Base-by-base conservation (phyloP, 2,888 invertebrate genomes). In the Luffia ferchaultella region DNA sequence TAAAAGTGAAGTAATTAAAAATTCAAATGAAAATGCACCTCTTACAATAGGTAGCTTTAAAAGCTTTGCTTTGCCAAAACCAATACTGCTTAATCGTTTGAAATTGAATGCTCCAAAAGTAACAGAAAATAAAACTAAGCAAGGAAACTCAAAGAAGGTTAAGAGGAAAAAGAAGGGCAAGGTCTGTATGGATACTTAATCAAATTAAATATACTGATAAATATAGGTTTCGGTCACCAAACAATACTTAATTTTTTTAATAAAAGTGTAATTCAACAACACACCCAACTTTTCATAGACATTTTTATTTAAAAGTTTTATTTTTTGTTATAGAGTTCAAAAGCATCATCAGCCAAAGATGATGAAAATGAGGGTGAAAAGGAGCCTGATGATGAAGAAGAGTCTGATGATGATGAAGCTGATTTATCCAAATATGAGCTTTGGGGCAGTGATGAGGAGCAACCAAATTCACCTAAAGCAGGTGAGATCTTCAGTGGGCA, bases 401-500 rank as follows among this genome's bases (percentile, higher is more conserved):
- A 86, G 48, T 87, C 87, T 50, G 86, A 87, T 0, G 88, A 88
- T 0, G 88, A 88, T 50, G 83, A 84, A 49, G 91, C 86, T 12
- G 92, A 93, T 69, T 79, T 93, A 46, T 90, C 92, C 18, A 93
- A 93, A 67, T 93, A 93, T 68, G 91, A 92, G 65, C 76, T 93
- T 44, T 91, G 91, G 89, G 91, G 90, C 53, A 87, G 86, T 57
- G 89, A 89, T 53, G 88, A 86, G 45, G 88, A 85, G 52, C 72
- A 83, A 55, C 70, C 68, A 47, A 67, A 67, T 53, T 60, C 74
- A 18, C 68, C 72, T 1, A 76, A 76, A 64, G 53, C 63, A 55
- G 76, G 75, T 73, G 54, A 58, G 50, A 7, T 3, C 18, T 46
- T 42, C 16, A 42, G 16, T 42, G n/a, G n/a, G n/a, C n/a, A n/a